These are phyloP conservation scores for Palythoa grandiflora DNA, from an alignment of 92 coral and sea anemone species.

Conservation along the genomic window DNA sequence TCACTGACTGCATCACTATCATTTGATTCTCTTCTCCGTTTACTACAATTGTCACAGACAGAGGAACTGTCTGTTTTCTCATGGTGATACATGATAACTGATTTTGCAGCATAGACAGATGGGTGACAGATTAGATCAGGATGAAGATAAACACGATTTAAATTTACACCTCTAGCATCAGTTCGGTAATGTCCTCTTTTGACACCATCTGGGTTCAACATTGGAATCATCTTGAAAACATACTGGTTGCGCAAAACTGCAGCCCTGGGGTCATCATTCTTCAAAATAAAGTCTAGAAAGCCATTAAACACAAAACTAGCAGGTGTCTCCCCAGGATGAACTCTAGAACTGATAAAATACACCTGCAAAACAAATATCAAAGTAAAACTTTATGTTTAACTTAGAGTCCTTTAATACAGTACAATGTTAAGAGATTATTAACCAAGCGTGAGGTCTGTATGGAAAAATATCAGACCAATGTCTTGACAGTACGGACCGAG, in stretches of 20 bases:
- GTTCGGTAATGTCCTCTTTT: constrained; percentile 97
- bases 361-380: constrained; percentile 65
- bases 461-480: too few species aligned
- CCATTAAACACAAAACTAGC: constrained; percentile 98
- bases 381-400: too few species aligned
- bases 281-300: constrained; percentile 86
- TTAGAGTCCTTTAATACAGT: too few species aligned
- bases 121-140: constrained; percentile 91
- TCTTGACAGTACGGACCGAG: too few species aligned
- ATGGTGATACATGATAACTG: constrained; percentile 81
- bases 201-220: constrained; percentile 98
- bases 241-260: constrained; percentile 79
- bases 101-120: constrained; percentile 87
- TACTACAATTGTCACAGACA: constrained; percentile 27
- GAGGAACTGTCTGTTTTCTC: constrained; percentile 21
- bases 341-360: constrained; percentile 93
- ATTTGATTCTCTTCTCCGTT: neutral
- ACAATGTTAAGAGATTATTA: too few species aligned
- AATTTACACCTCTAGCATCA: constrained; percentile 91
- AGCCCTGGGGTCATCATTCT: constrained; percentile 91
- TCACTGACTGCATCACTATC: neutral
- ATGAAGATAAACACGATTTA: constrained; percentile 93
- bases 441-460: too few species aligned
- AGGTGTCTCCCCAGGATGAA: constrained; percentile 99
- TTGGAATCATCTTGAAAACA: constrained; percentile 93